Evolutionary conservation across 2,113 vertebrate genomes (phyloP).

Genomic region (Neopipo cinnamomea): DNA sequence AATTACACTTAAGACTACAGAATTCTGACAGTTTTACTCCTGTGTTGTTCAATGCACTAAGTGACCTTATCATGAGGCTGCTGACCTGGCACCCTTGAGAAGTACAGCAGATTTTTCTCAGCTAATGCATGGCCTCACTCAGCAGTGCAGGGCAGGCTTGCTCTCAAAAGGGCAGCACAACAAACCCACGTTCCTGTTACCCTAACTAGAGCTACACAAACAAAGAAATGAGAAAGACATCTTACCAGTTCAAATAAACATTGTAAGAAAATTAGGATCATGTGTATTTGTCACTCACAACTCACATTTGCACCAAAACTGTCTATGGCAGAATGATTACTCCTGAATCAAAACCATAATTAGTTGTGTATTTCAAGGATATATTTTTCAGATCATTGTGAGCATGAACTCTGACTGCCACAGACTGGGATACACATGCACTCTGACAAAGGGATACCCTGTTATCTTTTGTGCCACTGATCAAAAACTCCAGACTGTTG

Average conservation of each 20-base stretch:
- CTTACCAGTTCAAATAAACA: background rate
- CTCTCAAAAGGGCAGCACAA: background rate
- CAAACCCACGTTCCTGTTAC: background rate
- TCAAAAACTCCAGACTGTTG: constrained; percentile 47
- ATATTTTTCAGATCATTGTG: background rate
- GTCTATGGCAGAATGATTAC: background rate
- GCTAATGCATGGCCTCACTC: background rate
- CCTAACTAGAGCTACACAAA: background rate
- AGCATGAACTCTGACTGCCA: constrained; percentile 37
- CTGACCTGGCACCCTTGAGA: background rate
- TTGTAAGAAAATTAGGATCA: background rate
- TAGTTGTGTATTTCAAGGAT: constrained; percentile 50
- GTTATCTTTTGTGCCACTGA: constrained; percentile 36
- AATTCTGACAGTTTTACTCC: background rate
- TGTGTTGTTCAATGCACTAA: background rate
- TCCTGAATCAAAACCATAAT: constrained; percentile 42
- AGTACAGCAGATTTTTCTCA: background rate
- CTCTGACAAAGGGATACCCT: constrained; percentile 41
- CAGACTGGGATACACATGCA: constrained; percentile 22
- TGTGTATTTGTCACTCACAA: background rate
- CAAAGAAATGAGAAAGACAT: background rate
- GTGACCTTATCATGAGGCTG: background rate
- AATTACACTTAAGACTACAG: background rate
- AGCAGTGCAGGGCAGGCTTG: background rate
- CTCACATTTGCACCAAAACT: constrained; percentile 11